Evolutionary conservation across 2,113 vertebrate genomes (phyloP), one percentile per base, ranked within the genome.

Genomic region (Brachionichthys hirsutus): DNA sequence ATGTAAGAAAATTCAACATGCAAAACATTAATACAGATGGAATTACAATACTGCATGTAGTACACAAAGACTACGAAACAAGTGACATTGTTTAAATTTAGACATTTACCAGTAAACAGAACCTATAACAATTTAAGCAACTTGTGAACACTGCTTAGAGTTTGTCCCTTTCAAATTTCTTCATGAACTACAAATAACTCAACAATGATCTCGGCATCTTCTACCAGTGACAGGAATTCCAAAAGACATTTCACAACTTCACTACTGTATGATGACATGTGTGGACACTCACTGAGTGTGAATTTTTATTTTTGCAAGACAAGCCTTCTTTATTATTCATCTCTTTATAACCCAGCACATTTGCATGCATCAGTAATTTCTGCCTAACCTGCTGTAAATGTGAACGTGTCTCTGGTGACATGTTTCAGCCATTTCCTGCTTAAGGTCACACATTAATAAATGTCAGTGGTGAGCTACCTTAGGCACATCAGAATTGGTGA

Each of bases 361-460:
- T 46, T 69, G 36, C 66, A 76, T 68, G 74, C 66, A 72, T 78
- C 54, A 46, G 47, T 67, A 65, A 53, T 46, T 38, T 12, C 12
- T 38, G 36, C 36, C 9, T 44, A 49, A 54, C 35, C 62, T 61
- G 54, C 59, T 42, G 36, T 35, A 61, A 70, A 49, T 60, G 61
- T 63, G 19, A 70, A 72, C 58, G 59, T 64, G 66, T 77, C 73
- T 69, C 67, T 53, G 44, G 66, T 77, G 75, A 73, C 47, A 77
- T 54, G 67, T 57, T 75, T 63, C 53, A 47, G 80, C 76, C 73
- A 67, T 68, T 85, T 86, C 78, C 19, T 64, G 70, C 79, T 76
- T 73, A 64, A 57, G 79, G 81, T 67, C 57, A 70, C 74, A 73
- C 80, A 85, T 81, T 86, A 89, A 89, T 87, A 88, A 85, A 85